Base-by-base conservation (phyloP, 2,113 vertebrate genomes). In the Cavia porcellus region DNA sequence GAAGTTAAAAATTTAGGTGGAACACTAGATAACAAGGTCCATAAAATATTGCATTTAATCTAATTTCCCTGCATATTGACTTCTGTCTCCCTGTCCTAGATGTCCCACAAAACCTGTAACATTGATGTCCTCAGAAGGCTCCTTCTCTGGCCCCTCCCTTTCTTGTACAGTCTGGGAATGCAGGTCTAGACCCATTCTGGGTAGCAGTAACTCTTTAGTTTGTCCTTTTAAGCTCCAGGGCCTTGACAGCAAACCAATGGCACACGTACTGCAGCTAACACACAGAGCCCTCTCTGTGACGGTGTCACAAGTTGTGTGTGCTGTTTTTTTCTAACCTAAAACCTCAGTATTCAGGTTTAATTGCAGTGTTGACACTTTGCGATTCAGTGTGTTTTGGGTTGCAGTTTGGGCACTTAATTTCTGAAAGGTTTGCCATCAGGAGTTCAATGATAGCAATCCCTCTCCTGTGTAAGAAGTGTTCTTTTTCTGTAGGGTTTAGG, bases 11-110 rank as follows among this genome's bases (percentile, higher is more conserved):
- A 84, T 92, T 28, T 20, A 47, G 75, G 10, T 75, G 66, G 52
- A 86, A 90, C 83, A 93, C 74, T 52, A 95, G 15, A 50, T 85
- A 70, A 19, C 57, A 74, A 86, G 35, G 17, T 68, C 30, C 59
- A 47, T 74, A 81, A 72, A 80, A 28, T 28, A 17, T 6, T 70
- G 32, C 3, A 17, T 64, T 92, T 70, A 20, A 24, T 57, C 19
- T 70, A 7, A 25, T 72, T 92, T 57, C 22, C 30, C 45, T 35
- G 19, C n/a, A 12, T 42, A 28, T 25, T 62, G 32, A 50, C 7
- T 30, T 95, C 70, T 86, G 42, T 72, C 35, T 93, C 17, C 4
- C 1, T 17, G 8, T 20, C 28, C 10, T 4, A 32, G 13, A 17
- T 55, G 19, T n/a, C 20, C 80, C 83, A 47, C 64, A 57, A 47